Evolutionary conservation across 2,888 invertebrate genomes (phyloP), one percentile per base, ranked within the genome.

Genomic region (Pristionchus fissidentatus): DNA sequence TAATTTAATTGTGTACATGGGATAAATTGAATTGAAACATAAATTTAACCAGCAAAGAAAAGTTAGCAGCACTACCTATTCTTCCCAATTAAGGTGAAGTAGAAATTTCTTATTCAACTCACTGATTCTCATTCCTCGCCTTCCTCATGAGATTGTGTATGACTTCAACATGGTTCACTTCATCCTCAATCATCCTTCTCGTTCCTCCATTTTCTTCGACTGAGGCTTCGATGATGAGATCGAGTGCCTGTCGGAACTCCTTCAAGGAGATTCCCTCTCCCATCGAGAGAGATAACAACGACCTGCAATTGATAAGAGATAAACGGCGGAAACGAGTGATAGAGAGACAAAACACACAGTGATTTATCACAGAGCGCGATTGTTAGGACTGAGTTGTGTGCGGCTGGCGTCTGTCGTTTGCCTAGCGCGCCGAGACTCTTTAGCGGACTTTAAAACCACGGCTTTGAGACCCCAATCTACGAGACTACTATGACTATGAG

Each of bases 181-280:
- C 80, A 57, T 81, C 80, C 41, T 81, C 80, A 13, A 81, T n/a
- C 80, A 81, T 81, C 15, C 35, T 60, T 62, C 80, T 19, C 60
- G n/a, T 81, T 22, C 62, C 80, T 46, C 62, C 60, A 62, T 81
- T 81, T 32, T 81, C 80, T 35, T 46, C 62, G 26, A 81, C 80
- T 22, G 62, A 3, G 29, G 62, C 26, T n/a, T 81, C 80, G 62
- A 81, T 43, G 22, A 81, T 81, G 15, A 49, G 43, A 62, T 81
- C 80, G 62, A 81, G 80, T 7, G 62, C 80, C 29, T 81, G 80
- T 26, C 80, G 60, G 62, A 81, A 81, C 32, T 60, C 60, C 46
- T 49, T 41, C 26, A 81, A 35, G 52, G 80, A 62, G 15, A 60
- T 46, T 7, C 49, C 62, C 46, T 81, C 62, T 29, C 80, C 80